These are phyloP conservation scores for Apteryx mantelli DNA, from an alignment of 2,113 vertebrate genomes.

Conservation along the genomic window DNA sequence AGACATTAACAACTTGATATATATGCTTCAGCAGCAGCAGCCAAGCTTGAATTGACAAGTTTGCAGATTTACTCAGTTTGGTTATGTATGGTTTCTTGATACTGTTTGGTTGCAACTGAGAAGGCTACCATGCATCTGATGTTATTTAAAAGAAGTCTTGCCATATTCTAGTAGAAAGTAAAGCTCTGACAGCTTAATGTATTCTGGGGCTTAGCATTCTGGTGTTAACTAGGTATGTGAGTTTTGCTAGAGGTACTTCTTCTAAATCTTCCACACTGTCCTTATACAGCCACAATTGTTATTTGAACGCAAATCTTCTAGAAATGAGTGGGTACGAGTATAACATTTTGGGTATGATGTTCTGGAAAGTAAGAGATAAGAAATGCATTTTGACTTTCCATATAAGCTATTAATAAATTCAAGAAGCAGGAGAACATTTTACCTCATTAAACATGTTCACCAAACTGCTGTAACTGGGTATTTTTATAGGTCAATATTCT, in stretches of 20 bases:
- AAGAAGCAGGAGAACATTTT: conserved; percentile 27
- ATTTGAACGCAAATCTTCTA: conserved; percentile 71
- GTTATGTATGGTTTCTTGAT: not conserved
- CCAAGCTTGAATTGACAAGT: conserved; percentile 45
- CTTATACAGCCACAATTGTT: conserved; percentile 75
- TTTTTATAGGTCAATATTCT: not conserved
- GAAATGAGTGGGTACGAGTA: conserved; percentile 38
- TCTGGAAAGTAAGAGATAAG: conserved; percentile 65
- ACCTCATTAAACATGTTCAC: conserved; percentile 34
- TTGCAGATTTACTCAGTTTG: conserved; percentile 32
- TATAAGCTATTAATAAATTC: conserved; percentile 62
- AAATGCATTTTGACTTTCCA: conserved; percentile 48
- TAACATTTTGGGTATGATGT: conserved; percentile 56
- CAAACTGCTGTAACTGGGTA: conserved; percentile 26
- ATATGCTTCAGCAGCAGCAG: not conserved
- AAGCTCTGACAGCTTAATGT: conserved; percentile 52
- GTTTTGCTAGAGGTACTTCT: conserved; percentile 71
- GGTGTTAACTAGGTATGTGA: conserved; percentile 72
- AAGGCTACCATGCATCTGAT: conserved; percentile 76
- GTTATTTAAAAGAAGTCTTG: conserved; percentile 60
- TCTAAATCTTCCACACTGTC: conserved; percentile 70
- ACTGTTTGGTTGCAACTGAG: not conserved
- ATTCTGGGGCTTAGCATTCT: conserved; percentile 58
- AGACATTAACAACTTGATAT: not conserved
- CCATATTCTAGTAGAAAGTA: conserved; percentile 68